Conservation (phyloP, 1,140 invertebrate genomes). For the Gryon sp. region DNA sequence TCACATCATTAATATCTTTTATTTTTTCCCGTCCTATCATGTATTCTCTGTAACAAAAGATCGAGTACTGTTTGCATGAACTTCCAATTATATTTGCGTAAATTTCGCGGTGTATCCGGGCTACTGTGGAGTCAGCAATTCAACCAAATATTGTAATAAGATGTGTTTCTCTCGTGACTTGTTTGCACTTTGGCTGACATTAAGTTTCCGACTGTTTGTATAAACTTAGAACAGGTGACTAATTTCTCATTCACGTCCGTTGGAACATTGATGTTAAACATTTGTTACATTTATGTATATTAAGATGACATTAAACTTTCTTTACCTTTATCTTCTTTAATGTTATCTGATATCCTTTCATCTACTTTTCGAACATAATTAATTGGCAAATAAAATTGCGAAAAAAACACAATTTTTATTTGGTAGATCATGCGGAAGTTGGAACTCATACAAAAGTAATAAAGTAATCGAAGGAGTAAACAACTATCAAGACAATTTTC, state of each 20-base stretch:
- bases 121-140: slow-evolving; percentile 17
- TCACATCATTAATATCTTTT: background rate
- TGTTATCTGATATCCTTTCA: too few relatives aligned
- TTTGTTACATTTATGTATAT: background rate
- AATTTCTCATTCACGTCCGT: slow-evolving; percentile 26
- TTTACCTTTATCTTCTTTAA: background rate
- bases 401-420: too few relatives aligned
- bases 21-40: background rate
- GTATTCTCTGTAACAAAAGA: background rate
- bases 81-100: slow-evolving; percentile 21
- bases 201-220: slow-evolving; percentile 36
- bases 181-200: slow-evolving; percentile 22
- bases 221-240: slow-evolving; percentile 39
- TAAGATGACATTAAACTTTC: background rate
- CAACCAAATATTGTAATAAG: slow-evolving; percentile 45
- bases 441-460: background rate
- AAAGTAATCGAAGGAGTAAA: slow-evolving; percentile 9
- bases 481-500: slow-evolving; percentile 35
- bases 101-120: slow-evolving; percentile 18
- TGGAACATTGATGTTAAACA: slow-evolving; percentile 14
- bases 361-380: too few relatives aligned
- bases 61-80: slow-evolving; percentile 2
- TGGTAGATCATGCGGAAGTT: background rate
- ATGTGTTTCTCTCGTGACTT: slow-evolving; percentile 13
- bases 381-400: too few relatives aligned